Conservation (phyloP, 2,113 vertebrate species). For the Grammomys surdaster region DNA sequence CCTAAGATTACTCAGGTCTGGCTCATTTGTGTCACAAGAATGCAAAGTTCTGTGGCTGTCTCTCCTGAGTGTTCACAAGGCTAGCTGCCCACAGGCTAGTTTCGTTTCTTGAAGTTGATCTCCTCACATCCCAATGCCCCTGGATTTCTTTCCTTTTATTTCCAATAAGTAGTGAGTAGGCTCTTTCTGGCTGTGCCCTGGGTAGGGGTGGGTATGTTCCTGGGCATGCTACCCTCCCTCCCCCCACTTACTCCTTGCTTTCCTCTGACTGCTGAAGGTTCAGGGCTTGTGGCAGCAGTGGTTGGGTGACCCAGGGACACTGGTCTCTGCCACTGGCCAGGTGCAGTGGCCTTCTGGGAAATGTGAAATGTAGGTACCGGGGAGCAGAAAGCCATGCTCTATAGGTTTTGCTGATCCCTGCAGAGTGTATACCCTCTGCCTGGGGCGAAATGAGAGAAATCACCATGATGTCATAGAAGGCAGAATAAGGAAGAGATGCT, state of each 20-base stretch:
- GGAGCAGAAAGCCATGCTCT: too few species aligned
- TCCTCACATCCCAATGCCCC: too few species aligned
- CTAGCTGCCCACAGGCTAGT: not conserved
- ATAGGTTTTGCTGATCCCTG: not conserved
- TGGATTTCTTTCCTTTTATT: not conserved
- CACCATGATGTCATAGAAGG: too few species aligned
- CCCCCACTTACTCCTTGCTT: not conserved
- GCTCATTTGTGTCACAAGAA: not conserved
- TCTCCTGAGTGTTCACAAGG: not conserved
- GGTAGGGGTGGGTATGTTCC: too few species aligned
- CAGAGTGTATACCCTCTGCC: not conserved
- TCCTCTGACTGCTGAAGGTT: not conserved
- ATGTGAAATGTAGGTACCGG: too few species aligned
- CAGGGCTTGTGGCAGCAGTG: not conserved
- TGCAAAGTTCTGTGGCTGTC: not conserved
- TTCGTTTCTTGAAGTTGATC: not conserved
- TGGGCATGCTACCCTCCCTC: not conserved
- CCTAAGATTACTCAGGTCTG: not conserved
- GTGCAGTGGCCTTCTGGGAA: rapidly evolving
- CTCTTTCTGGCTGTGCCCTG: not conserved
- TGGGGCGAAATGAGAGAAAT: not conserved
- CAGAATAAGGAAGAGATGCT: not conserved
- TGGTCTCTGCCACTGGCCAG: not conserved
- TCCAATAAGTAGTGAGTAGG: not conserved
- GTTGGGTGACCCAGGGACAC: not conserved